A percentile compares a stretch with the other conserved stretches of the same genome.
Conservation (phyloP, 2,888 invertebrate species). For the Elaeidobius kamerunicus region DNA sequence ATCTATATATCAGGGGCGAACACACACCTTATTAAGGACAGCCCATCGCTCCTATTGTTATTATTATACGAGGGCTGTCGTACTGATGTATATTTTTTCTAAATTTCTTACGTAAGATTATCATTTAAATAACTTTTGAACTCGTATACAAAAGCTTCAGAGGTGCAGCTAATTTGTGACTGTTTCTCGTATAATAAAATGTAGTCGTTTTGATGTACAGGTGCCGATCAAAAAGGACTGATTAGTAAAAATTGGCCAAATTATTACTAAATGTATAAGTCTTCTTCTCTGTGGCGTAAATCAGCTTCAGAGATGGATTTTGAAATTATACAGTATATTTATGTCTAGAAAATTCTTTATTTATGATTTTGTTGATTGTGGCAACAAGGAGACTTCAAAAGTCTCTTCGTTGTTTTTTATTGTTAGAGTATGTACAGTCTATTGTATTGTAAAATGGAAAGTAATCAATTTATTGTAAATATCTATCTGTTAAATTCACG, state of each 20-base stretch:
- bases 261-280: constrained; percentile 21
- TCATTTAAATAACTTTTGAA: background rate
- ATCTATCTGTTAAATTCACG: too few species aligned
- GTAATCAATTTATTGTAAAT: too few species aligned
- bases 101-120: background rate
- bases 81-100: constrained; percentile 13
- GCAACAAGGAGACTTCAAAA: constrained; percentile 6
- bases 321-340: too few species aligned
- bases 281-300: constrained; percentile 26
- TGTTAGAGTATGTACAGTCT: too few species aligned
- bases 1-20: too few species aligned
- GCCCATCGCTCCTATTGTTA: background rate
- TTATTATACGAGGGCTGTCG: background rate
- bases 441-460: too few species aligned
- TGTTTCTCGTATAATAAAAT: background rate
- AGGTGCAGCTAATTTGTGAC: background rate
- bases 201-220: constrained; percentile 12
- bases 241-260: constrained; percentile 21
- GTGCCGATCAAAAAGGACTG: constrained; percentile 13
- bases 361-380: constrained; percentile 1
- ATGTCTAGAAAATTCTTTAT: too few species aligned
- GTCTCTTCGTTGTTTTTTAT: constrained; percentile 10
- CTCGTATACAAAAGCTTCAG: background rate
- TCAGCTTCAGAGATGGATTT: too few species aligned
- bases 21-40: constrained; percentile 1